Evolutionary conservation across 2,113 vertebrate species (phyloP).

Genomic region (Aldabrachelys gigantea): DNA sequence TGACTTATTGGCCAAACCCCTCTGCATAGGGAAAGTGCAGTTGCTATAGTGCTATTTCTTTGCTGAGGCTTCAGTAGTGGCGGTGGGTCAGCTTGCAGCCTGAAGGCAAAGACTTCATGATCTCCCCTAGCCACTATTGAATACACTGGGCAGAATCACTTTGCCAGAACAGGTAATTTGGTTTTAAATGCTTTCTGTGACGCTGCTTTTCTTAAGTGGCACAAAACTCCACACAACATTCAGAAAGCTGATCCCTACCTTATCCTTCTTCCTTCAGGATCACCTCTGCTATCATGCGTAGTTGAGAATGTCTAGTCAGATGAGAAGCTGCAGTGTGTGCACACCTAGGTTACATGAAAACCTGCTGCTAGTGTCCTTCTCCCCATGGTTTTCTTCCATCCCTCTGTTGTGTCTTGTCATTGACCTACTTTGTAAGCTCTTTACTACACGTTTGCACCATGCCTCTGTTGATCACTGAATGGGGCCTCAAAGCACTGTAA

Average conservation of each 20-base stretch:
- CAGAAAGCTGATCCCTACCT: not conserved
- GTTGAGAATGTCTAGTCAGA: too few relatives aligned
- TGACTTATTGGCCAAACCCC: not conserved
- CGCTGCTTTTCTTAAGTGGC: not conserved
- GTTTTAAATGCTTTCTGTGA: not conserved
- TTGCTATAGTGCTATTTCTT: not conserved
- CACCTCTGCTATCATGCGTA: too few relatives aligned
- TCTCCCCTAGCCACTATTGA: not conserved
- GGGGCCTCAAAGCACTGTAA: too few relatives aligned
- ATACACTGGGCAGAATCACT: not conserved
- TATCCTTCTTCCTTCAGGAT: not conserved
- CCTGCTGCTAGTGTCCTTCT: too few relatives aligned
- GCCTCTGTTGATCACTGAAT: too few relatives aligned
- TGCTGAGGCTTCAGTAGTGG: not conserved
- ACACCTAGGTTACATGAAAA: too few relatives aligned
- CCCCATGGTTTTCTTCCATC: too few relatives aligned
- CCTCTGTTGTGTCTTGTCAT: too few relatives aligned
- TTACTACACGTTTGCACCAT: too few relatives aligned
- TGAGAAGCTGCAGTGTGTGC: too few relatives aligned
- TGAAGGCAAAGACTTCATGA: not conserved
- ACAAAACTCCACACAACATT: not conserved
- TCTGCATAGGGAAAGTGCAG: not conserved
- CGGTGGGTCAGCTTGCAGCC: not conserved
- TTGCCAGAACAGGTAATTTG: not conserved
- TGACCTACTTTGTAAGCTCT: too few relatives aligned